Percentiles rank a stretch among this genome's conserved stretches.
phyloP scores from a whole-genome alignment of 2,888 invertebrate species.

The Colostygia pectinataria region DNA sequence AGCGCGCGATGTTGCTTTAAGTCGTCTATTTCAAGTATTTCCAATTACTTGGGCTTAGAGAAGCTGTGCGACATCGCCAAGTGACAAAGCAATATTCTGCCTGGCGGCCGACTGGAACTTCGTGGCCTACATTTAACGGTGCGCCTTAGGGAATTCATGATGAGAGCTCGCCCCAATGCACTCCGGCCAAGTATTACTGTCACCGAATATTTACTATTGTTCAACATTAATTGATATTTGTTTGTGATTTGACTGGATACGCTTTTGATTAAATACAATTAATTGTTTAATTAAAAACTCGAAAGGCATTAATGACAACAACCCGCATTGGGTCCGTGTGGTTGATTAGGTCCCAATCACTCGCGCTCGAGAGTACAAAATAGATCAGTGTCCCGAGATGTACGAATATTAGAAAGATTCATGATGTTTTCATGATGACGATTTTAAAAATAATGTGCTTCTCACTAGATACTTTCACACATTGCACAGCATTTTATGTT shows the following conservation, averaged over 20 bases:
- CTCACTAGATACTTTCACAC: too few species aligned
- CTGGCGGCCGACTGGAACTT: constrained; percentile 65
- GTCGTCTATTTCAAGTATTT: constrained; percentile 81
- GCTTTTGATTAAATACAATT: neutral
- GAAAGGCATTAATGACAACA: neutral
- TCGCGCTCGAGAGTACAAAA: too few species aligned
- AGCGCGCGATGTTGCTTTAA: constrained; percentile 60
- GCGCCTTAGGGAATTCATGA: constrained; percentile 76
- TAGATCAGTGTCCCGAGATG: too few species aligned
- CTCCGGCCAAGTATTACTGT: constrained; percentile 44
- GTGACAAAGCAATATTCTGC: constrained; percentile 82
- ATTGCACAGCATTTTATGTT: neutral
- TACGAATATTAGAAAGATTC: too few species aligned
- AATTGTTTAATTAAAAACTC: too few species aligned
- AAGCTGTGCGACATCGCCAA: constrained; percentile 75
- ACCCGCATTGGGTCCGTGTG: too few species aligned
- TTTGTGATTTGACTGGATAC: neutral
- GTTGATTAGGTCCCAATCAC: too few species aligned
- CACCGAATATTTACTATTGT: constrained; percentile 47
- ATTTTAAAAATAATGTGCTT: too few species aligned
- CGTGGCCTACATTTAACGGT: constrained; percentile 79
- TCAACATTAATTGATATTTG: constrained; percentile 21
- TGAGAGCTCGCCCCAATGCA: constrained; percentile 70
- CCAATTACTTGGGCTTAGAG: constrained; percentile 81
- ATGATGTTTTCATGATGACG: too few species aligned